phyloP scores from a whole-genome alignment of 1,140 invertebrate genomes.

The Eubasilissa regina region DNA sequence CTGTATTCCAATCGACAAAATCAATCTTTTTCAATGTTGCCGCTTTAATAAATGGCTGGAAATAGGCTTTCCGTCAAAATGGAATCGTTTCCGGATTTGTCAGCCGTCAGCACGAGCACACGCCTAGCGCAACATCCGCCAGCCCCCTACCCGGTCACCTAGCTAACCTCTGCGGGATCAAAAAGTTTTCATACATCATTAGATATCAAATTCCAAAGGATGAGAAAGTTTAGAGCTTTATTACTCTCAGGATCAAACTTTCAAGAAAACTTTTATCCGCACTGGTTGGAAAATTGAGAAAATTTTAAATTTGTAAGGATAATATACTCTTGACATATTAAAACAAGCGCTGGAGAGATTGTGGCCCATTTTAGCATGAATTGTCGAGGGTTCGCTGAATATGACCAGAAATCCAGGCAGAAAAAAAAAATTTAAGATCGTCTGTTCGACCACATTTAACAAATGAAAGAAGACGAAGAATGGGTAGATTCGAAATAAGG shows the following conservation, averaged over 20 bases:
- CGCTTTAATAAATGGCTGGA: constrained; percentile 20
- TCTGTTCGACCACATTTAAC: no score
- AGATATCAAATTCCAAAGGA: neutral
- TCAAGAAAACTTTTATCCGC: neutral
- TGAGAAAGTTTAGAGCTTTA: neutral
- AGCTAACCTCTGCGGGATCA: no score
- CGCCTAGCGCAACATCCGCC: neutral
- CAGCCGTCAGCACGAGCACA: neutral
- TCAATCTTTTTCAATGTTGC: constrained; percentile 30
- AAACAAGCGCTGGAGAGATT: no score
- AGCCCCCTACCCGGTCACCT: no score
- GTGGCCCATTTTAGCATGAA: no score
- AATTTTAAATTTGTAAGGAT: neutral
- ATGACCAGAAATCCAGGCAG: no score
- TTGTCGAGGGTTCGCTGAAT: no score
- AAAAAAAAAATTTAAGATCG: no score
- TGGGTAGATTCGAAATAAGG: no score
- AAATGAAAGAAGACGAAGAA: no score
- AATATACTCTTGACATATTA: neutral
- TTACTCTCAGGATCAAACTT: neutral
- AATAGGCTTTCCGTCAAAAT: constrained; percentile 23
- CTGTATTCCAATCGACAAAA: neutral
- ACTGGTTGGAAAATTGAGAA: neutral
- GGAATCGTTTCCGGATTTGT: constrained; percentile 24
- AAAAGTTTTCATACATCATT: neutral